Conservation (phyloP, 2,888 invertebrate species). For the Hermaeophaga mercurialis region DNA sequence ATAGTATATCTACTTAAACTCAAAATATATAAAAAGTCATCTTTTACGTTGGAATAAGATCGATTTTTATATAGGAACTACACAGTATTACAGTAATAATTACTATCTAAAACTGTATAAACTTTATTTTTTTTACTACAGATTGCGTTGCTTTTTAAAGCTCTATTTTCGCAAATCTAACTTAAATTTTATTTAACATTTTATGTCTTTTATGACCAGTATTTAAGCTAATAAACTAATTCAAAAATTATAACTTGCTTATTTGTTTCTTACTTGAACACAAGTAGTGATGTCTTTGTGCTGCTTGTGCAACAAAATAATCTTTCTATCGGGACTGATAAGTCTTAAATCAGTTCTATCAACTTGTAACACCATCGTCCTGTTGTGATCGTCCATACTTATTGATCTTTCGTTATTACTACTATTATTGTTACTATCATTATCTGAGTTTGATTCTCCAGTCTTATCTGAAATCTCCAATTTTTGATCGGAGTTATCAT, state of each 20-base stretch:
- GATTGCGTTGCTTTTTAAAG: no score
- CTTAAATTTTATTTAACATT: no score
- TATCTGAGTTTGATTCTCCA: conserved; percentile 7
- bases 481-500: not conserved
- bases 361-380: conserved; percentile 93
- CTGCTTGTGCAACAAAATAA: conserved; percentile 83
- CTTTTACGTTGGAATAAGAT: no score
- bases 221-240: no score
- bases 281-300: conserved; percentile 89
- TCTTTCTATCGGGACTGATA: conserved; percentile 92
- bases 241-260: not conserved
- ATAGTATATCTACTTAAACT: no score
- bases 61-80: no score
- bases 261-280: conserved; percentile 64
- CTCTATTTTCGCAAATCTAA: no score
- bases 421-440: conserved; percentile 20
- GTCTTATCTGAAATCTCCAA: conserved; percentile 4
- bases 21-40: no score
- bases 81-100: no score
- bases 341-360: conserved; percentile 85
- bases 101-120: no score
- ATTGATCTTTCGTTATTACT: conserved; percentile 28
- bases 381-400: conserved; percentile 71
- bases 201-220: no score
- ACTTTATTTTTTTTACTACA: no score